Evolutionary conservation across 2,797 vertebrate genomes (phyloP).

Genomic region (Miichthys miiuy): DNA sequence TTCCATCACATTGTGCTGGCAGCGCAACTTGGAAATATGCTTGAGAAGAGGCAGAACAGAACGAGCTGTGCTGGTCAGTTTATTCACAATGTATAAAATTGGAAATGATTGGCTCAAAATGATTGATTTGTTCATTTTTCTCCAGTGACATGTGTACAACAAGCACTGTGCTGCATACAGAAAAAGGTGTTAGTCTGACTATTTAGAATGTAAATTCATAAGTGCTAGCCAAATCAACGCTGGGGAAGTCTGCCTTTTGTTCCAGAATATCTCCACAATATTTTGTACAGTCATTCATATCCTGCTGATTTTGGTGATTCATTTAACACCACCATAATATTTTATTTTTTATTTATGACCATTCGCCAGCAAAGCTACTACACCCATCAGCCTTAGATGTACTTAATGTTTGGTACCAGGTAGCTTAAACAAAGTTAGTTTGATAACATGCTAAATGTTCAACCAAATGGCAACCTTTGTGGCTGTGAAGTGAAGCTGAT

Average conservation of each 20-base stretch:
- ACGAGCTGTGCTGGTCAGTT: slow-evolving; percentile 1
- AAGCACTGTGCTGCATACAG: neutral
- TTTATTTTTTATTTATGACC: neutral
- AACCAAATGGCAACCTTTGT: too few relatives aligned
- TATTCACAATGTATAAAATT: slow-evolving; percentile 11
- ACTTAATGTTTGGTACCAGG: neutral
- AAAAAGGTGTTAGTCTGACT: neutral
- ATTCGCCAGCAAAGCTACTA: neutral
- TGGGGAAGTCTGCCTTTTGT: neutral
- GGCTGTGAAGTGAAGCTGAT: too few relatives aligned
- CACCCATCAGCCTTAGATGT: neutral
- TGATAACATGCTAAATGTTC: neutral
- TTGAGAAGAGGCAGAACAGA: neutral
- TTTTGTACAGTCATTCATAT: neutral
- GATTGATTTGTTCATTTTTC: slow-evolving; percentile 22
- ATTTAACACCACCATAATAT: neutral
- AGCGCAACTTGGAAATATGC: slow-evolving; percentile 7
- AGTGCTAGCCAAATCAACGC: neutral
- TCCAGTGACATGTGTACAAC: neutral
- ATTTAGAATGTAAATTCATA: neutral
- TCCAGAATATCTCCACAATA: neutral
- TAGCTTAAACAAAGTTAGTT: neutral
- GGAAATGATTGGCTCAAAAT: slow-evolving; percentile 13
- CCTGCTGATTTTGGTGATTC: neutral
- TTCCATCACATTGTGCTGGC: slow-evolving; percentile 28